Base-by-base conservation (phyloP, 2,888 invertebrate species). In the Zaprionus obscuricornis region DNA sequence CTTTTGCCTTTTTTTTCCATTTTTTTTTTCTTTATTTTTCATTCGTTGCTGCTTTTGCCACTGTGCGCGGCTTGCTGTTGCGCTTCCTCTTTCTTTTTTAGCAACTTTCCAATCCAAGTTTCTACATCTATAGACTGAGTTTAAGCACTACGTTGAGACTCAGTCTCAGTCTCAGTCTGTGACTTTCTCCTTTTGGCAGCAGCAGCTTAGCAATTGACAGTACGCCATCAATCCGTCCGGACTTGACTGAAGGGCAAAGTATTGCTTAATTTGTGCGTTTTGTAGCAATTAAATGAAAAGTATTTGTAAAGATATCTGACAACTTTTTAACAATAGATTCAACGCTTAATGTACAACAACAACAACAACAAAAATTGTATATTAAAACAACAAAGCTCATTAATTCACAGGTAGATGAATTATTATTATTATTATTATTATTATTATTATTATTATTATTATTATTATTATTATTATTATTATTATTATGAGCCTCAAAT, bases 151-250 rank as follows among this genome's bases (percentile, higher is more conserved):
- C n/a, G n/a, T n/a, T n/a, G n/a, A n/a, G n/a, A n/a, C n/a, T n/a
- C n/a, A n/a, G n/a, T n/a, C n/a, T n/a, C n/a, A n/a, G n/a, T n/a
- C n/a, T n/a, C n/a, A n/a, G 62, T 57, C 64, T 42, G 60, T 50
- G 66, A 66, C 69, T 69, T 49, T 57, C n/a, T 18, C 45, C 16
- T 29, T 31, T 22, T 55, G 39, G 45, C 46, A 59, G 55, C 51
- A 63, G 40, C 52, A 58, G 78, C 82, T 78, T 66, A 76, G 69
- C 82, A 52, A 78, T 81, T 78, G 78, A 81, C 78, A 77, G 81
- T 66, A 64, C 45, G 63, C 75, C 81, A 78, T 81, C 78, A 78
- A 81, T 78, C 63, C n/a, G n/a, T n/a, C n/a, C 72, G 54, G 46
- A 52, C 45, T 51, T 34, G 31, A 26, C 47, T 47, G 43, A 14